These are phyloP conservation scores for Apistogramma diplotaenia DNA, from an alignment of 2,113 vertebrate species.

Conservation along the genomic window DNA sequence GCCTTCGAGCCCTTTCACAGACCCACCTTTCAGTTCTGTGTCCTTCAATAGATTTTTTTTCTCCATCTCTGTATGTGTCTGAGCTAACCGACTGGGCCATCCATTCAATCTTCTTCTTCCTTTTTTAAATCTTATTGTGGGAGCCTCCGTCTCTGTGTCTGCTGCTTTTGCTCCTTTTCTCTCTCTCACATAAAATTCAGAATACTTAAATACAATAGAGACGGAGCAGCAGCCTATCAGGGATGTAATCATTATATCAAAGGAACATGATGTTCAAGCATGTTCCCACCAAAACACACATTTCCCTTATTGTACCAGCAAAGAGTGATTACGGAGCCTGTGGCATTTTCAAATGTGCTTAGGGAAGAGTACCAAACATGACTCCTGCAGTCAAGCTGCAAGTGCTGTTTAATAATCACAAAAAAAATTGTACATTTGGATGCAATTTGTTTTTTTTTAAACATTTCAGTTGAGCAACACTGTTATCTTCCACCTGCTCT, in stretches of 20 bases:
- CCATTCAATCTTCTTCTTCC: background rate
- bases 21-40: background rate
- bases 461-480: background rate
- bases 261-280: conserved; percentile 1
- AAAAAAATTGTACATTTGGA: background rate
- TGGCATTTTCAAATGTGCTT: background rate
- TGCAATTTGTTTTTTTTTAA: background rate
- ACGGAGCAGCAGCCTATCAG: background rate
- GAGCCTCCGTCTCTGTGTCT: background rate
- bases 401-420: background rate
- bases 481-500: background rate
- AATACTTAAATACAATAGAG: background rate
- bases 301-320: background rate
- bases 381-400: background rate
- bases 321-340: background rate
- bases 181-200: background rate
- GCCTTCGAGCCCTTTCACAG: background rate
- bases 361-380: background rate
- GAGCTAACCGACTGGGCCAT: background rate
- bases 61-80: background rate
- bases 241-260: background rate
- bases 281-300: background rate
- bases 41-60: background rate
- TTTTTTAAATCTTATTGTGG: background rate
- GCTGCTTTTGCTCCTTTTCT: background rate